Base-by-base conservation (phyloP, 2,113 vertebrate species). In the Tenebrosternarchus preto region DNA sequence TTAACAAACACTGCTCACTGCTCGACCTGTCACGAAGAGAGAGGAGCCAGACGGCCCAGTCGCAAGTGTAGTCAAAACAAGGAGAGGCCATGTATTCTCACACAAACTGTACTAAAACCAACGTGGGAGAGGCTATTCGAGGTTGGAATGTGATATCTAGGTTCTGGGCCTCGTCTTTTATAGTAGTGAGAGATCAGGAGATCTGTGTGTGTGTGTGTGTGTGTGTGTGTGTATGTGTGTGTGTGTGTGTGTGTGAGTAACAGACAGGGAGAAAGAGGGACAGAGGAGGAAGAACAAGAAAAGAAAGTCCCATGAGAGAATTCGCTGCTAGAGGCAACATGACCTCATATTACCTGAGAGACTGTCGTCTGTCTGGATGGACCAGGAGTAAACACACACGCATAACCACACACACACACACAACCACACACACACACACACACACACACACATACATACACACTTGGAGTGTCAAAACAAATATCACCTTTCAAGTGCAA, bases 301-400 rank as follows among this genome's bases (percentile, higher is more conserved):
- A 67, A 70, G 73, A 86, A 68, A 77, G 75, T 70, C 76, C 69
- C 77, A 66, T 77, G 76, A 61, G 77, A 80, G 80, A 69, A 55
- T 56, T 84, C n/a, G 83, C 57, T 83, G 84, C 68, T 80, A 64
- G 69, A 77, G 80, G 73, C 74, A 78, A 77, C 85, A 82, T 81
- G 83, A 83, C 85, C 83, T 84, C 77, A 86, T 73, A 84, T 84
- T 81, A 84, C 82, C 82, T 84, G 73, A 71, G 76, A 75, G 69
- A 81, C 79, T 73, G 73, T 77, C 80, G 73, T 77, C 76, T 72
- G 68, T 74, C 43, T 77, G 73, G 73, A 53, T 81, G 77, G 64
- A 73, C 79, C 31, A 22, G 53, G 55, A 53, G 76, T 39, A 53
- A 36, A 73, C 77, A 80, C 73, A 77, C 78, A 59, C 59, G 73